Evolutionary conservation across 2,797 vertebrate genomes (phyloP), one percentile per base, ranked within the genome.

Genomic region (Anguilla marmorata): DNA sequence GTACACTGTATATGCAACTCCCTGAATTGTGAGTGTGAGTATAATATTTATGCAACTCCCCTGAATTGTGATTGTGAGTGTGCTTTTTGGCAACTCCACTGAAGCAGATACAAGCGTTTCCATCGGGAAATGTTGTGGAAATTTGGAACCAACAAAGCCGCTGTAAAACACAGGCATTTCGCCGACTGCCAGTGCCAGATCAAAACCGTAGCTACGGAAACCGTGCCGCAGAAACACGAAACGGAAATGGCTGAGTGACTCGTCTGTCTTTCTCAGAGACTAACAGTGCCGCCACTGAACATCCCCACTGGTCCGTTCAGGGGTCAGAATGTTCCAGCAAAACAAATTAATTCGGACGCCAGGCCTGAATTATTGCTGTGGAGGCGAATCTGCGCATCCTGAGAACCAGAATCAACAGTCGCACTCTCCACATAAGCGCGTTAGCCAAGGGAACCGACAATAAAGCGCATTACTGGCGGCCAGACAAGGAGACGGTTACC

Each of bases 271-370:
- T 72, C 74, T 76, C 30, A 45, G 12, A 76, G 14, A 41, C 9
- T 37, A 76, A 37, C 14, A 16, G 30, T 3, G 30, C 14, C 14
- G 0, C 14, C 33, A 41, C 12, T 76, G 16, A 37, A 41, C 14
- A 41, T 41, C 33, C 69, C 69, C 69, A 33, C 69, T 14, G 14
- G 74, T 4, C 33, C 4, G 33, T 30, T 72, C 27, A 72, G 74
- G 37, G 74, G 74, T 76, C 37, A 41, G 74, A 41, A 76, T 33
- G 69, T 72, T 72, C 69, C 69, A 12, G 27, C n/a, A 86, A 89
- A 87, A 89, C 76, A 85, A 82, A 88, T 56, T 8, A 14, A 86
- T 90, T 89, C 30, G 89, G 50, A 88, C 88, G 87, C 50, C 82
- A 45, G 2, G 6, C 85, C 0, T 88, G 85, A 33, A 45, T 37